phyloP scores from a whole-genome alignment of 2,888 invertebrate genomes.

The Melieria picta region DNA sequence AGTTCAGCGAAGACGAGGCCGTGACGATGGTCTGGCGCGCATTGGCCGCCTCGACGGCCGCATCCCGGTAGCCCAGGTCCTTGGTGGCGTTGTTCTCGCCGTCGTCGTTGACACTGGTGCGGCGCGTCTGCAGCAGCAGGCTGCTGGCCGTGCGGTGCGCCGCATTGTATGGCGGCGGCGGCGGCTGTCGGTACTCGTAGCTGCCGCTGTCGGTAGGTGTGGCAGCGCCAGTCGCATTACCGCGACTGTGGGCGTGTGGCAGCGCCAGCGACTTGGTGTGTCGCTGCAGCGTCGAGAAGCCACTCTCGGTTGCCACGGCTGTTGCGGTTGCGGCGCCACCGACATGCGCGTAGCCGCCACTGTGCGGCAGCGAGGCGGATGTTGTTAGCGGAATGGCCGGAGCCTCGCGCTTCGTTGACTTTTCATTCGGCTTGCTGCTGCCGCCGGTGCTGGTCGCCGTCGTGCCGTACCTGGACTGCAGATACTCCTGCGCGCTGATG shows the following conservation, averaged over 20 bases:
- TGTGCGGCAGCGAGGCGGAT: conserved; percentile 24
- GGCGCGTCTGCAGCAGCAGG: conserved; percentile 38
- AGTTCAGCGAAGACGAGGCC: conserved; percentile 53
- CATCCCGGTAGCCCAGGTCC: conserved; percentile 46
- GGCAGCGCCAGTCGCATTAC: conserved; percentile 30
- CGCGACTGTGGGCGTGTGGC: conserved; percentile 32
- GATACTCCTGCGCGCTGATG: conserved; percentile 50
- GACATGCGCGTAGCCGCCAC: conserved; percentile 41
- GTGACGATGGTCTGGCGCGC: conserved; percentile 53
- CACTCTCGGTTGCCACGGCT: conserved; percentile 36
- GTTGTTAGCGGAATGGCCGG: conserved; percentile 32
- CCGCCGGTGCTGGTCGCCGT: conserved; percentile 15
- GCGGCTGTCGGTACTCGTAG: conserved; percentile 52
- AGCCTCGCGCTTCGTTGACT: conserved; percentile 40
- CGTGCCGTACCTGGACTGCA: conserved; percentile 48
- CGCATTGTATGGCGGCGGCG: conserved; percentile 53
- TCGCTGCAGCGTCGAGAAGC: conserved; percentile 41
- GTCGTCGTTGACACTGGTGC: conserved; percentile 43
- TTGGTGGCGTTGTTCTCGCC: conserved; percentile 40
- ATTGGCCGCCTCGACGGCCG: conserved; percentile 26
- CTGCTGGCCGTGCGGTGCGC: conserved; percentile 45
- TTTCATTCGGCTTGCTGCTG: conserved; percentile 33
- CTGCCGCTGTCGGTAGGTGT: conserved; percentile 44
- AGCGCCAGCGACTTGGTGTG: conserved; percentile 46
- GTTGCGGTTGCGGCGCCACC: conserved; percentile 39